Percentiles rank a stretch among this genome's conserved stretches.
phyloP scores from a whole-genome alignment of 2,888 invertebrate species.

The Aplocera efformata region DNA sequence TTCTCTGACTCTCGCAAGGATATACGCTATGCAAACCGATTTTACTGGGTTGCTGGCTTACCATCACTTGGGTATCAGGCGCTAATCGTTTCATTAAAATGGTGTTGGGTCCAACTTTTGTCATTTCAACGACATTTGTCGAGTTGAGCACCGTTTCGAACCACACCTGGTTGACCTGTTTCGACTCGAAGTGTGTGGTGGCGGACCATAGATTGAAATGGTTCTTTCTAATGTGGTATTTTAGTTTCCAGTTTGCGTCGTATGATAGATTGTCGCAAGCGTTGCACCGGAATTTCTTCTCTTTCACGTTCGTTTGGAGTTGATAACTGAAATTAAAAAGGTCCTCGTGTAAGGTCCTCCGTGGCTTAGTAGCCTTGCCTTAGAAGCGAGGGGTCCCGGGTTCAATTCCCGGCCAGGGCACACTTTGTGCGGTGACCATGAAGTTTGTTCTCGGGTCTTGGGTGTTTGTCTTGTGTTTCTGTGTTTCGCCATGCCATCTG shows the following conservation, averaged over 20 bases:
- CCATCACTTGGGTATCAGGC: conserved; percentile 29
- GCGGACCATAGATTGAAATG: conserved; percentile 49
- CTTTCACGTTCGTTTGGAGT: neutral
- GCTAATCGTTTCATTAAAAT: conserved; percentile 41
- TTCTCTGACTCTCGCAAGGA: conserved; percentile 6
- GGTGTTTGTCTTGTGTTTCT: too few species aligned
- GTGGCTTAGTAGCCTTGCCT: too few species aligned
- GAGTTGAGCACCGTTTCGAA: conserved; percentile 51
- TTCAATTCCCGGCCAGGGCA: too few species aligned
- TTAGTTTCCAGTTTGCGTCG: conserved; percentile 25
- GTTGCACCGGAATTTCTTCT: conserved; percentile 29
- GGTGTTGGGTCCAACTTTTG: conserved; percentile 40
- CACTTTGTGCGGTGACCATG: too few species aligned
- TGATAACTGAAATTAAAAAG: conserved; percentile 3
- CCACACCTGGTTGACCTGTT: conserved; percentile 54
- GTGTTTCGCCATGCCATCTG: too few species aligned
- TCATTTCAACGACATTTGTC: conserved; percentile 45
- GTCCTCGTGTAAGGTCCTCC: neutral
- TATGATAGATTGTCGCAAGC: conserved; percentile 40
- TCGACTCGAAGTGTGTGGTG: conserved; percentile 33
- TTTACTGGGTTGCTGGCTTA: conserved; percentile 8
- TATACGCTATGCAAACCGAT: conserved; percentile 36
- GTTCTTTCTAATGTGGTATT: conserved; percentile 43
- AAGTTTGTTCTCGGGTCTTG: too few species aligned
- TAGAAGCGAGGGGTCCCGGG: too few species aligned